These are phyloP conservation scores for Oreotrochilus melanogaster DNA, from an alignment of 2,113 vertebrate genomes.

Conservation along the genomic window DNA sequence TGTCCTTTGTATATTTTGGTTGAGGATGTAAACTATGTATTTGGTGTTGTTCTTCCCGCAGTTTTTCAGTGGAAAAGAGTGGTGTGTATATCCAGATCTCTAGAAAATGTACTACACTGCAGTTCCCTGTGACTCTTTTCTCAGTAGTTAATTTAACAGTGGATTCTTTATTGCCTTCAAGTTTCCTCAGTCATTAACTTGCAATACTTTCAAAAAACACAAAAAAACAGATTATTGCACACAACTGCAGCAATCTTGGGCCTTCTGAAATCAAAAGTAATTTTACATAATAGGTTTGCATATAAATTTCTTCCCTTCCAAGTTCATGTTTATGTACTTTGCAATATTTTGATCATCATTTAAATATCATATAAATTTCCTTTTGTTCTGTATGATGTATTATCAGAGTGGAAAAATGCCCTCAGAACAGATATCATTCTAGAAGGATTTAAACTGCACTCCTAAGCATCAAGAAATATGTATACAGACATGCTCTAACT, in stretches of 20 bases:
- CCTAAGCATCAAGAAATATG: not conserved
- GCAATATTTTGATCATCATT: not conserved
- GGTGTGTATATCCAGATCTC: not conserved
- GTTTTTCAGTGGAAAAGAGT: not conserved
- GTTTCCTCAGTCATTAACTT: not conserved
- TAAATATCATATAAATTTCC: not conserved
- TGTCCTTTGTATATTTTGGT: not conserved
- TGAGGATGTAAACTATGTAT: not conserved
- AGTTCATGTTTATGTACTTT: not conserved
- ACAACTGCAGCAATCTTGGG: not conserved
- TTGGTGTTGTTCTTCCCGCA: not conserved
- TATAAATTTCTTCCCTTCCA: not conserved
- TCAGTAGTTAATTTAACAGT: not conserved
- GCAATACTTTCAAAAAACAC: not conserved
- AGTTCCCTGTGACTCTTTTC: not conserved
- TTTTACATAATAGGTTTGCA: not conserved
- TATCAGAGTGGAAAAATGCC: not conserved
- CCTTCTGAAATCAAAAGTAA: not conserved
- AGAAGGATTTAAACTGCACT: not conserved
- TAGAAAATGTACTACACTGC: not conserved
- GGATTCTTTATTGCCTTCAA: not conserved
- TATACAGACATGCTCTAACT: not conserved
- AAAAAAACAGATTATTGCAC: fast-evolving
- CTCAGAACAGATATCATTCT: not conserved
- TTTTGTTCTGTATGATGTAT: not conserved